A percentile compares a stretch with the other conserved stretches of the same genome.
These are phyloP conservation scores for Celastrina argiolus DNA, from an alignment of 2,888 invertebrate genomes.

Conservation along the genomic window DNA sequence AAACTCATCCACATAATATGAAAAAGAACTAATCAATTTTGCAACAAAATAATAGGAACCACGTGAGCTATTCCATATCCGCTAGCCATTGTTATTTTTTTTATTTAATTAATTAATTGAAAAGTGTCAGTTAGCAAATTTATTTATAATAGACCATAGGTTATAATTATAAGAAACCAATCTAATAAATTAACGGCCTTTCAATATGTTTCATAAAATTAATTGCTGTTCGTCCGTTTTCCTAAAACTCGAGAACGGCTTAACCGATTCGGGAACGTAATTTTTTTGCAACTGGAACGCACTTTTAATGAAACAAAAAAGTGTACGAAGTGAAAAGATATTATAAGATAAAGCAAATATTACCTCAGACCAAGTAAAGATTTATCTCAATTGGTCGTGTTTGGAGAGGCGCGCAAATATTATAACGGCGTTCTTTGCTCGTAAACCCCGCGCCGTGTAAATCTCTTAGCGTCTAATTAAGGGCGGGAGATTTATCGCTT, in stretches of 20 bases:
- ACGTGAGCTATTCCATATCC: neutral
- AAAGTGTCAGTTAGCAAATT: conserved; percentile 19
- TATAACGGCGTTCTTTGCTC: conserved; percentile 54
- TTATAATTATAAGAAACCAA: too few species aligned
- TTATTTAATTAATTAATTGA: neutral
- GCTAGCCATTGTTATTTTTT: neutral
- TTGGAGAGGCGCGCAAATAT: conserved; percentile 59
- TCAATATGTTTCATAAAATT: conserved; percentile 32
- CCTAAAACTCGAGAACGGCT: too few species aligned
- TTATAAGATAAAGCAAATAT: conserved; percentile 30
- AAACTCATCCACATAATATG: too few species aligned
- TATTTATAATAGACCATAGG: too few species aligned
- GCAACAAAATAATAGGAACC: neutral
- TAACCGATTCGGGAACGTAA: too few species aligned
- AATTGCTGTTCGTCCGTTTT: too few species aligned
- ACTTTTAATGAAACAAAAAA: neutral
- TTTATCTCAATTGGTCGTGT: conserved; percentile 46
- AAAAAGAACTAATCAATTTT: neutral
- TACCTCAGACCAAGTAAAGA: conserved; percentile 37
- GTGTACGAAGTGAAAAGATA: neutral
- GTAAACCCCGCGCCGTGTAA: conserved; percentile 46
- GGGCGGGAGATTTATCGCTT: conserved; percentile 46
- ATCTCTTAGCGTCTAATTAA: conserved; percentile 45
- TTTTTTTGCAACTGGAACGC: too few species aligned
- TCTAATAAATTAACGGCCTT: conserved; percentile 27